phyloP scores from a whole-genome alignment of 2,888 invertebrate species.

The Cinara cedri region DNA sequence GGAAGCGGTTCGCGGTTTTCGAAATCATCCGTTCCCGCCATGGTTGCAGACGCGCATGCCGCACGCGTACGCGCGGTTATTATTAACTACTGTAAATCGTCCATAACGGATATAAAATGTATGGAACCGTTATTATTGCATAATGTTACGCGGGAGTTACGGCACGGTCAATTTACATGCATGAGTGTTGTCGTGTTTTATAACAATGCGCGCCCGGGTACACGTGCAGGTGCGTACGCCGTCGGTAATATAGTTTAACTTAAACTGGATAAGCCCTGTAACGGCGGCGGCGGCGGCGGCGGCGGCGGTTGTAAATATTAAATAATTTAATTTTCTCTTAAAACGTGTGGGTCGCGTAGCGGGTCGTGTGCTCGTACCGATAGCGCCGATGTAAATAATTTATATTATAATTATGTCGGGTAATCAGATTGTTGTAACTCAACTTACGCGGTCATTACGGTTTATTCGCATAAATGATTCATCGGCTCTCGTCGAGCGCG shows the following conservation, averaged over 20 bases:
- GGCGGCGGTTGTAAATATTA: constrained; percentile 24
- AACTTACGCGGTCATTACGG: constrained; percentile 36
- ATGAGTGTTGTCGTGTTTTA: constrained; percentile 18
- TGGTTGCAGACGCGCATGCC: too few species aligned
- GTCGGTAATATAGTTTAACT: constrained; percentile 33
- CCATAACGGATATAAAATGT: constrained; percentile 33
- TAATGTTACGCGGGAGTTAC: constrained; percentile 28
- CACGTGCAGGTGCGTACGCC: too few species aligned
- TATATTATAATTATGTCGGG: constrained; percentile 43
- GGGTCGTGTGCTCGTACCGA: too few species aligned
- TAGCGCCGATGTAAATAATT: neutral
- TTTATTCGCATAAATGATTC: constrained; percentile 34
- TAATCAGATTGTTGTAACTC: constrained; percentile 49
- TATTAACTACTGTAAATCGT: constrained; percentile 18
- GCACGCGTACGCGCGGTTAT: neutral
- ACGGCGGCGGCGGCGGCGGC: too few species aligned
- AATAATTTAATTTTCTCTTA: constrained; percentile 51
- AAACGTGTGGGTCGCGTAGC: neutral
- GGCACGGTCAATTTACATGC: constrained; percentile 36
- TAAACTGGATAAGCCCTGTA: constrained; percentile 37
- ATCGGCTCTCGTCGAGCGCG: neutral
- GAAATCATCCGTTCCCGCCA: too few species aligned
- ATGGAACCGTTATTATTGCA: neutral
- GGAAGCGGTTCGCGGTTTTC: too few species aligned
- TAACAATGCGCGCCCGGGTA: neutral